Evolutionary conservation across 2,113 vertebrate species (phyloP).

Genomic region (Rhinolophus ferrumequinum): DNA sequence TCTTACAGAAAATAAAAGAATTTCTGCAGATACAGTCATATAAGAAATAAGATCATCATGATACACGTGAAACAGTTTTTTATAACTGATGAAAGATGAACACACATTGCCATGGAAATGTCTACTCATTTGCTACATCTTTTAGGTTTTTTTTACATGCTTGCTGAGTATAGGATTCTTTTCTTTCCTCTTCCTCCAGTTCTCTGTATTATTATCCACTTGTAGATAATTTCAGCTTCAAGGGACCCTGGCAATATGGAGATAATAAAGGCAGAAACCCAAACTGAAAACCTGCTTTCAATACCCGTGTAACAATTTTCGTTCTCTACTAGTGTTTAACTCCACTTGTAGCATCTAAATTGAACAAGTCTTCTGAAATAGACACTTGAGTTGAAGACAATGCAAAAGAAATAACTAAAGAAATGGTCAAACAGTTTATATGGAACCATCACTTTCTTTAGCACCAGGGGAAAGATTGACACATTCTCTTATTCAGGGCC

Average conservation of each 20-base stretch:
- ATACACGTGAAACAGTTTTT: constrained; percentile 28
- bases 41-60: not conserved
- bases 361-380: constrained; percentile 50
- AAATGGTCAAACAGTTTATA: not conserved
- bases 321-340: not conserved
- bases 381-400: not conserved
- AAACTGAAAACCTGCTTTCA: not conserved
- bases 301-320: not conserved
- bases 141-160: not conserved
- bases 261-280: constrained; percentile 45
- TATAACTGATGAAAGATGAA: not conserved
- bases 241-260: not conserved
- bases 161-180: not conserved
- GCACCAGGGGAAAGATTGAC: not conserved
- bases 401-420: constrained; percentile 19
- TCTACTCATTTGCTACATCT: not conserved
- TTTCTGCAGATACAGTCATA: not conserved
- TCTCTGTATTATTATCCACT: constrained; percentile 44
- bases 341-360: constrained; percentile 1
- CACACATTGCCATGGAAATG: not conserved
- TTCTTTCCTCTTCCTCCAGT: not conserved
- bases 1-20: constrained; percentile 2
- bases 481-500: not conserved
- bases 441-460: not conserved
- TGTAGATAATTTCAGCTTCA: constrained; percentile 46